Conservation (phyloP, 2,113 vertebrate species). For the Muscicapa adusta region DNA sequence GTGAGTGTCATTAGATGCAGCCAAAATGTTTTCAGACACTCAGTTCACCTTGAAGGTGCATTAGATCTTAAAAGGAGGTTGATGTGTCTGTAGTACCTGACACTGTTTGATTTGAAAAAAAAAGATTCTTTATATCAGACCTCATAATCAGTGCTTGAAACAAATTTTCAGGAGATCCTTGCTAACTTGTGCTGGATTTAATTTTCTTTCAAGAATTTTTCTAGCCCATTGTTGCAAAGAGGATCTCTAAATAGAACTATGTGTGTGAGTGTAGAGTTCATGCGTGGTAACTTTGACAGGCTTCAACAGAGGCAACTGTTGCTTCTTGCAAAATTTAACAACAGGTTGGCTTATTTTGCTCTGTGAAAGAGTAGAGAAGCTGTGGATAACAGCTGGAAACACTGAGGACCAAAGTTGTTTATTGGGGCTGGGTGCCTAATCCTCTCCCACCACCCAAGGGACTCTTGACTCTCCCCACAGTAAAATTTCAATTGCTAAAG, state of each 20-base stretch:
- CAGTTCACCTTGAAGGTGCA: background rate
- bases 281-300: background rate
- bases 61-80: background rate
- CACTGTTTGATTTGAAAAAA: background rate
- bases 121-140: background rate
- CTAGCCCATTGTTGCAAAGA: background rate
- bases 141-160: background rate
- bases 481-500: background rate
- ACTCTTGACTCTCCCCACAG: background rate
- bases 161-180: background rate
- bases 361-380: background rate
- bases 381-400: background rate
- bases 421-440: background rate
- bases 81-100: background rate
- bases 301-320: background rate
- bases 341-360: background rate
- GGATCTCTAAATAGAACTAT: background rate
- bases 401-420: background rate
- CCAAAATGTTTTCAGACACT: background rate
- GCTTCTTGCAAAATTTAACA: background rate
- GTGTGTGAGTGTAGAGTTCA: background rate
- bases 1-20: fast-evolving
- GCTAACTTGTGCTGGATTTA: background rate
- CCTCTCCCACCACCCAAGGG: background rate
- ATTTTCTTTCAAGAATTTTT: background rate